Conservation (phyloP, 2,113 vertebrate genomes). For the Rhabdomys dilectus region DNA sequence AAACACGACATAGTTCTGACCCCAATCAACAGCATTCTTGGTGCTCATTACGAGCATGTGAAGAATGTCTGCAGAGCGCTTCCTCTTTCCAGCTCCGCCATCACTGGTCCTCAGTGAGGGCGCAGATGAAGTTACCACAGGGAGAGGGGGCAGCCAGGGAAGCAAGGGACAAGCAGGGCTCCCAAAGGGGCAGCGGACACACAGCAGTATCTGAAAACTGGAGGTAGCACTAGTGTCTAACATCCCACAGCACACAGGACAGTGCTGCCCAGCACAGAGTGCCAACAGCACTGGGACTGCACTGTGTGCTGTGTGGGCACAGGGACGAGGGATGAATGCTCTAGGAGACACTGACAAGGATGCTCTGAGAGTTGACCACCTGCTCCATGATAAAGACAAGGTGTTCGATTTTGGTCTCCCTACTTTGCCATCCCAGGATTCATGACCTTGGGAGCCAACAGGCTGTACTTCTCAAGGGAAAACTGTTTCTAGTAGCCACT, state of each 20-base stretch:
- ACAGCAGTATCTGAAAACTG: neutral
- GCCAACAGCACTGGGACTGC: neutral
- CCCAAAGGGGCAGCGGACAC: neutral
- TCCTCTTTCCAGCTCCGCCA: neutral
- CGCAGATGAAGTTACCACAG: neutral
- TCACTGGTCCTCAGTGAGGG: neutral
- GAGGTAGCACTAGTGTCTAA: neutral
- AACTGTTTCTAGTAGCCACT: neutral
- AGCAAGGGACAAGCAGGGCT: neutral
- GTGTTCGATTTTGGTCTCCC: neutral
- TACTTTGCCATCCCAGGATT: neutral
- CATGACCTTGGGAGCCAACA: neutral
- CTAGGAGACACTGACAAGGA: neutral
- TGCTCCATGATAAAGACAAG: neutral
- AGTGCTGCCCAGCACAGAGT: accelerated
- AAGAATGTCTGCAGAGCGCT: neutral
- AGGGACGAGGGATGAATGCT: no score
- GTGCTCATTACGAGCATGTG: accelerated
- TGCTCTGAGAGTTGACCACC: accelerated
- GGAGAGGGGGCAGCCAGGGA: neutral
- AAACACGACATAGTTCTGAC: neutral
- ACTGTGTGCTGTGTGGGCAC: no score
- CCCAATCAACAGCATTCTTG: neutral
- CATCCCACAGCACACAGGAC: neutral
- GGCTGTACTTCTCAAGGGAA: conserved; percentile 5